Percentiles rank a stretch among this genome's conserved stretches.
Conservation (phyloP, 2,797 vertebrate species). For the Poecilia picta region DNA sequence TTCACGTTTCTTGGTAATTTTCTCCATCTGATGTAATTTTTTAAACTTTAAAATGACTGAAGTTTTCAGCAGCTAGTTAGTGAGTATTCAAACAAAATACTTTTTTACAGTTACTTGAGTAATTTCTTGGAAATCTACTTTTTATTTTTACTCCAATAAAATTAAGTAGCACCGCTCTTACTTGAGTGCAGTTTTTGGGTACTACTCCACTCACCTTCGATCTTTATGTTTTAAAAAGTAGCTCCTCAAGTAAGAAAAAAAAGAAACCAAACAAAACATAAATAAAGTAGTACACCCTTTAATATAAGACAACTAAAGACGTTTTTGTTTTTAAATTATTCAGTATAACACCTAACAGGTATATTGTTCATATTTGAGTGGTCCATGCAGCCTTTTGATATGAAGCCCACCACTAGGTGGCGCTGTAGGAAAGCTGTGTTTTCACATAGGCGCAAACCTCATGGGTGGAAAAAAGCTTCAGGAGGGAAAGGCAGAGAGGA, state of each 20-base stretch:
- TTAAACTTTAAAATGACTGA: no score
- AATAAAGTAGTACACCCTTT: not conserved
- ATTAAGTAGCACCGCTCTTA: not conserved
- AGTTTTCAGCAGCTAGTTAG: not conserved
- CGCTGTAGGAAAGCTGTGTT: constrained; percentile 51
- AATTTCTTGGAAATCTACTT: not conserved
- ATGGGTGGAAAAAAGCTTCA: constrained; percentile 28
- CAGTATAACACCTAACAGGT: not conserved
- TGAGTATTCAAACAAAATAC: not conserved
- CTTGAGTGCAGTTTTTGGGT: not conserved
- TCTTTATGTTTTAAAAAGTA: not conserved
- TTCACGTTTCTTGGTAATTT: not conserved
- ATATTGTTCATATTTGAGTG: not conserved
- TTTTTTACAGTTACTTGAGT: not conserved
- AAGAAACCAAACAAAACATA: not conserved
- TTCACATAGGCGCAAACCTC: constrained; percentile 30
- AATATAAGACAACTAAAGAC: not conserved
- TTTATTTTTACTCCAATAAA: no score
- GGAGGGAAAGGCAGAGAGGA: constrained; percentile 21
- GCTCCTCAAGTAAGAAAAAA: not conserved
- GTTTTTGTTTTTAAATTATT: not conserved
- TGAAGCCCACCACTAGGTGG: constrained; percentile 48
- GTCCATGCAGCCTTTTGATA: not conserved
- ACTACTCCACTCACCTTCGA: not conserved
- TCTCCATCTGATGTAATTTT: not conserved